Evolutionary conservation across 2,113 vertebrate genomes (phyloP).

Genomic region (Ctenomys sociabilis): DNA sequence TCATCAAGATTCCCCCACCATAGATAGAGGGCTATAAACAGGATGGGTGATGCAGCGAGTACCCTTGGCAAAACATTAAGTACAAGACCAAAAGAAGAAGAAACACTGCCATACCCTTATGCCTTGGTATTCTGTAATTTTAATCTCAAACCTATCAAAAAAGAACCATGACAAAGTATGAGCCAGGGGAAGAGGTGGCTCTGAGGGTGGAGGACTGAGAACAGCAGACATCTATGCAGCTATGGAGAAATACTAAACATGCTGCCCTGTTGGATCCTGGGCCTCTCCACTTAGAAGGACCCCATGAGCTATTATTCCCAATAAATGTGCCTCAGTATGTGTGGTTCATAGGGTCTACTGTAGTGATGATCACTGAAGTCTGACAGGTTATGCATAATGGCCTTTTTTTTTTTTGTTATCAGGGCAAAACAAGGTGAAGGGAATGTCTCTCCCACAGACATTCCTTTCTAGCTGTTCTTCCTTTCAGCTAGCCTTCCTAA

Average conservation of each 20-base stretch:
- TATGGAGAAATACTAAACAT: neutral
- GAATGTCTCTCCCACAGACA: neutral
- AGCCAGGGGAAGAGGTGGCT: neutral
- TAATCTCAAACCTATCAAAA: slow-evolving; percentile 5
- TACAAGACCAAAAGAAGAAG: neutral
- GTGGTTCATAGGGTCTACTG: neutral
- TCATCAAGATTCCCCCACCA: neutral
- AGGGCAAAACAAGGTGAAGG: neutral
- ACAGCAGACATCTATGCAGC: neutral
- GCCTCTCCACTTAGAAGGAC: rapidly evolving
- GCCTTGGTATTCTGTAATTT: neutral
- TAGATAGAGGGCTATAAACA: neutral
- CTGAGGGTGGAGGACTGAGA: neutral
- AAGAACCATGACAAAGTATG: slow-evolving; percentile 3
- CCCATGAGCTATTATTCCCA: neutral
- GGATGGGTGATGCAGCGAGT: neutral
- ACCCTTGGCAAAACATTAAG: neutral
- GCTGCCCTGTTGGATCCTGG: neutral
- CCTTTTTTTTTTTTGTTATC: neutral
- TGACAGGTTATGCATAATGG: neutral
- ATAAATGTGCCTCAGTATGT: neutral
- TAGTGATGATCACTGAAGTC: neutral
- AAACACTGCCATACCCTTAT: neutral
- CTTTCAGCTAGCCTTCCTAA: neutral
- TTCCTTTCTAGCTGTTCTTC: neutral